These are phyloP conservation scores for Metopia argyrocephala DNA, from an alignment of 2,888 invertebrate species.

Conservation along the genomic window DNA sequence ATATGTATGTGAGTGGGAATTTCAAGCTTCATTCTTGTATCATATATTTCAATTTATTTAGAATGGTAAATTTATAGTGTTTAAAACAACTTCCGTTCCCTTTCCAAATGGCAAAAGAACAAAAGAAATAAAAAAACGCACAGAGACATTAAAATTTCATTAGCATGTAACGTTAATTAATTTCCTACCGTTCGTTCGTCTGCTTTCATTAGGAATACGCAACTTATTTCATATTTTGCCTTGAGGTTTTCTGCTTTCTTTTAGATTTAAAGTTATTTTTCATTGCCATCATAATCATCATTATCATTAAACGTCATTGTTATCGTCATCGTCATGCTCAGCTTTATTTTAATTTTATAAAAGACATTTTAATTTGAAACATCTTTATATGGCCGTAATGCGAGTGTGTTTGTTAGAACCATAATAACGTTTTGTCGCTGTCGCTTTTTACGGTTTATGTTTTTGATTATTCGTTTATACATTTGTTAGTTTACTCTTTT, in stretches of 20 bases:
- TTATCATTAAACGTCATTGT: neutral
- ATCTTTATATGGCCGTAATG: no score
- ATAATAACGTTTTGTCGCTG: neutral
- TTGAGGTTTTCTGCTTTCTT: neutral
- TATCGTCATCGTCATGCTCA: conserved; percentile 11
- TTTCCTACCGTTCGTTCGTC: conserved; percentile 67
- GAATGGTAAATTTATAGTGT: conserved; percentile 43
- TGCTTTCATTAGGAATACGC: no score
- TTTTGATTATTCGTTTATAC: neutral
- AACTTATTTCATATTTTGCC: conserved; percentile 46
- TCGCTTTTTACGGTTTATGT: conserved; percentile 9
- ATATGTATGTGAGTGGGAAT: neutral
- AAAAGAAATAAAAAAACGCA: no score
- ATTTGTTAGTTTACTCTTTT: neutral
- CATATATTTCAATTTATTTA: no score
- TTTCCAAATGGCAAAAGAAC: conserved; percentile 24
- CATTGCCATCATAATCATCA: neutral
- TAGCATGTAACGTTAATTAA: conserved; percentile 72
- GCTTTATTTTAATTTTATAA: conserved; percentile 46
- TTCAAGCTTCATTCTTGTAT: neutral
- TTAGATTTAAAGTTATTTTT: conserved; percentile 30
- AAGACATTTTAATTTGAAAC: conserved; percentile 27
- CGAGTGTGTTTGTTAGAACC: neutral
- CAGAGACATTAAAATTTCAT: conserved; percentile 71
- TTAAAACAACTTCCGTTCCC: conserved; percentile 48